Conservation (phyloP, 1,140 invertebrate species). For the Ditylenchus dipsaci region DNA sequence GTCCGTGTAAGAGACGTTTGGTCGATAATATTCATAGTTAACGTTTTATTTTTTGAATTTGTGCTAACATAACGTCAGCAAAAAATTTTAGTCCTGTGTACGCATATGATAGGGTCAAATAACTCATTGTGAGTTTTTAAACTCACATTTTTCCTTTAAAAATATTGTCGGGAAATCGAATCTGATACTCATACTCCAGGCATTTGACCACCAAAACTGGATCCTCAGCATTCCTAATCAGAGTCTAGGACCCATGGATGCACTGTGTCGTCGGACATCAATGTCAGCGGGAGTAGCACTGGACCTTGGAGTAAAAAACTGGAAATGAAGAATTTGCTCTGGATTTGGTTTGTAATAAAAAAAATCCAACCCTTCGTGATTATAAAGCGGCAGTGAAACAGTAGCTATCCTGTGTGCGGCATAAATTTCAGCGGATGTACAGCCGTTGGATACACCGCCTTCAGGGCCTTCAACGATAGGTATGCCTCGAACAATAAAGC, state of each 20-base stretch:
- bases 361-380: slow-evolving; percentile 25
- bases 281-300: slow-evolving; percentile 29
- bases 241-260: slow-evolving; percentile 38
- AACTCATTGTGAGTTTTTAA: too few relatives aligned
- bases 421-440: slow-evolving; percentile 11
- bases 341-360: too few relatives aligned
- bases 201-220: slow-evolving; percentile 27
- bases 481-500: slow-evolving; percentile 26
- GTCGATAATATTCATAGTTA: too few relatives aligned
- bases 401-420: slow-evolving; percentile 25
- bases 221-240: slow-evolving; percentile 32
- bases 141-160: slow-evolving; percentile 17
- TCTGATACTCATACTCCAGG: slow-evolving; percentile 42
- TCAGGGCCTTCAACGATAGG: slow-evolving; percentile 6
- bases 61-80: too few relatives aligned
- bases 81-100: too few relatives aligned
- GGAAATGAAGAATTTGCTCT: slow-evolving; percentile 4
- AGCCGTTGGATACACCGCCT: slow-evolving; percentile 7
- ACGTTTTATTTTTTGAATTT: not conserved
- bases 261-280: slow-evolving; percentile 23
- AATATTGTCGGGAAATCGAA: slow-evolving; percentile 26
- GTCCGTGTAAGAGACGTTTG: too few relatives aligned
- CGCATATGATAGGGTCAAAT: too few relatives aligned
- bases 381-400: slow-evolving; percentile 29
- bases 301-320: slow-evolving; percentile 42